Evolutionary conservation across 2,797 vertebrate genomes (phyloP).

Genomic region (Schizopygopsis pylzovi): DNA sequence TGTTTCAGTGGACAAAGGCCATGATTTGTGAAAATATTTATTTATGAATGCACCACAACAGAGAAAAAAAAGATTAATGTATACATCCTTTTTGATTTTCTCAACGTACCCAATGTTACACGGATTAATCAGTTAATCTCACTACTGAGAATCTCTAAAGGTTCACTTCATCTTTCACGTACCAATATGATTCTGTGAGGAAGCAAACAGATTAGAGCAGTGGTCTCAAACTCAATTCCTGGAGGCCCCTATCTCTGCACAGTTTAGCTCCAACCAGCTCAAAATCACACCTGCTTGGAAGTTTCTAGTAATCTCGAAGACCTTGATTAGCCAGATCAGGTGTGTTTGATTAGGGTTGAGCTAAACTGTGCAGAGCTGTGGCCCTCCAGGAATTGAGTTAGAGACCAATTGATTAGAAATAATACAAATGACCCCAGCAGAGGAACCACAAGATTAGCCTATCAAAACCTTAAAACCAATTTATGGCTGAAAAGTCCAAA

Average conservation of each 20-base stretch:
- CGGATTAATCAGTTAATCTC: not conserved
- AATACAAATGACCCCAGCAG: not conserved
- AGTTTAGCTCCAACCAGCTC: too few species aligned
- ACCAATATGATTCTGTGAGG: not conserved
- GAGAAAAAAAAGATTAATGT: not conserved
- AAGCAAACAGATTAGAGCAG: not conserved
- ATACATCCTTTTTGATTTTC: not conserved
- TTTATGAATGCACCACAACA: not conserved
- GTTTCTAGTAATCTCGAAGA: too few species aligned
- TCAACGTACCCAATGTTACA: not conserved
- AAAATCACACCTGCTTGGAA: too few species aligned
- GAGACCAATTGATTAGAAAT: not conserved
- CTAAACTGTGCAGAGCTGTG: too few species aligned
- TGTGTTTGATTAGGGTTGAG: too few species aligned
- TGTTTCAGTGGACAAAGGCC: not conserved
- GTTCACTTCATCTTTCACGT: not conserved
- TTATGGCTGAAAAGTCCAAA: not conserved
- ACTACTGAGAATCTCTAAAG: not conserved
- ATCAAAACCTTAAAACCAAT: not conserved
- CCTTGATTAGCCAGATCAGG: too few species aligned
- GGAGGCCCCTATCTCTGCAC: too few species aligned
- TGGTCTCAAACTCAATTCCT: too few species aligned
- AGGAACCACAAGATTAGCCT: not conserved
- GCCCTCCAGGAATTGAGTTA: too few species aligned
- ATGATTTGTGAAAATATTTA: slow-evolving; percentile 4